Conservation (phyloP, 2,113 vertebrate genomes). For the Puffinus mauretanicus region DNA sequence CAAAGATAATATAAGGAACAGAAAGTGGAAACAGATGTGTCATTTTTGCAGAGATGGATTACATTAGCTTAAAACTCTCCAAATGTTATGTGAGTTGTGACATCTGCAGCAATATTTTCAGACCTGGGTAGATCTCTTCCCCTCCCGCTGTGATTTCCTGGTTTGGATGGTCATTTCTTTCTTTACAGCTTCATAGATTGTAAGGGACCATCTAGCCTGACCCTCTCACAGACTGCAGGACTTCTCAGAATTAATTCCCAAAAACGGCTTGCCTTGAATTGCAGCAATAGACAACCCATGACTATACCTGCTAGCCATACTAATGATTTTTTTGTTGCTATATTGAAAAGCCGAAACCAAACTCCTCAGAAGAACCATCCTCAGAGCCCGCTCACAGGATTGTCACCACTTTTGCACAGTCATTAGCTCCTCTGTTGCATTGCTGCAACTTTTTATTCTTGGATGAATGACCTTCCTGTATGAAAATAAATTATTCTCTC, state of each 20-base stretch:
- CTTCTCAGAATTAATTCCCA: neutral
- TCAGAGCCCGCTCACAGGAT: neutral
- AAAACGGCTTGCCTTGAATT: neutral
- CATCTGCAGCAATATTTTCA: conserved; percentile 45
- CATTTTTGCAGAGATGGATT: conserved; percentile 49
- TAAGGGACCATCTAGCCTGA: neutral
- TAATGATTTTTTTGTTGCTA: neutral
- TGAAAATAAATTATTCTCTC: neutral
- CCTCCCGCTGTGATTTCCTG: neutral
- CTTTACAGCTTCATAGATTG: neutral
- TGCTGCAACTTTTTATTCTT: neutral
- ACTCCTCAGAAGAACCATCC: neutral
- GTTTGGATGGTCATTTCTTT: neutral
- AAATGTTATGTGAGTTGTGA: conserved; percentile 42
- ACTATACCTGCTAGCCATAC: neutral
- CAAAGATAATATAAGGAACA: conserved; percentile 54
- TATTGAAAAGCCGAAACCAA: neutral
- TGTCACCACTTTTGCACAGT: neutral
- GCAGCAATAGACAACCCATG: neutral
- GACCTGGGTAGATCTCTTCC: neutral
- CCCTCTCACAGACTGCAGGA: neutral
- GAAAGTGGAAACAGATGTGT: conserved; percentile 63
- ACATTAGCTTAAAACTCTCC: conserved; percentile 42
- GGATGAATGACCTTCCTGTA: neutral
- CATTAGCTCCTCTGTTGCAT: neutral